A percentile compares a stretch with the other conserved stretches of the same genome.
These are phyloP conservation scores for Scaeva pyrastri DNA, from an alignment of 2,888 invertebrate species.

Conservation along the genomic window DNA sequence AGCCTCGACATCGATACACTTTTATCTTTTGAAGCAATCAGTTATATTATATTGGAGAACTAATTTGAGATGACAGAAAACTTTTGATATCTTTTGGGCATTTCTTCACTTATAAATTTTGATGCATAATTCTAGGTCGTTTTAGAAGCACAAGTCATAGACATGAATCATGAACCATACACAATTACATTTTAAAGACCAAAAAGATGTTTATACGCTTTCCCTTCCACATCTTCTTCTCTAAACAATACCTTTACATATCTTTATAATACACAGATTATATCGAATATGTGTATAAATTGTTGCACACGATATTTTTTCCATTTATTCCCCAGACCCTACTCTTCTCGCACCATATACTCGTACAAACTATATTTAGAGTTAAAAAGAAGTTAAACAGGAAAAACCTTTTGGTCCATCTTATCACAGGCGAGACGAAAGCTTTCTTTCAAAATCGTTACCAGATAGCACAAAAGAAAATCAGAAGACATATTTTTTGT, in stretches of 20 bases:
- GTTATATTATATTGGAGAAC: too few species aligned
- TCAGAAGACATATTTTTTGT: neutral
- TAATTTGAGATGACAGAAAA: too few species aligned
- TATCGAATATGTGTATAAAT: conserved; percentile 13
- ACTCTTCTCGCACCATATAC: too few species aligned
- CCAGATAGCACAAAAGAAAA: neutral
- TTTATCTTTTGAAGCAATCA: too few species aligned
- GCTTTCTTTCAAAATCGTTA: neutral
- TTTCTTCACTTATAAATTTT: too few species aligned
- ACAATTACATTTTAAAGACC: neutral
- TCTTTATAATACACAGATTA: conserved; percentile 23
- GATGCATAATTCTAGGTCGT: too few species aligned
- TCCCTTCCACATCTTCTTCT: neutral
- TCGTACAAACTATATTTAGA: too few species aligned
- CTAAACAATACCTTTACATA: neutral
- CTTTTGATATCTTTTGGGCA: too few species aligned
- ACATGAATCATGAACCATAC: too few species aligned
- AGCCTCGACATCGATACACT: too few species aligned
- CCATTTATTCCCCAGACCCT: neutral
- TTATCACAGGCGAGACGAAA: neutral
- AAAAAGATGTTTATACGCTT: conserved; percentile 8
- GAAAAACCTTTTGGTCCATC: conserved; percentile 3
- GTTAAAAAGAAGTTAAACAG: neutral
- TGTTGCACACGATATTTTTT: conserved; percentile 16
- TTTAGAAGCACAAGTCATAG: too few species aligned